A percentile compares a stretch with the other conserved stretches of the same genome.
phyloP scores from a whole-genome alignment of 1,140 invertebrate species.

The Camponotus pennsylvanicus region DNA sequence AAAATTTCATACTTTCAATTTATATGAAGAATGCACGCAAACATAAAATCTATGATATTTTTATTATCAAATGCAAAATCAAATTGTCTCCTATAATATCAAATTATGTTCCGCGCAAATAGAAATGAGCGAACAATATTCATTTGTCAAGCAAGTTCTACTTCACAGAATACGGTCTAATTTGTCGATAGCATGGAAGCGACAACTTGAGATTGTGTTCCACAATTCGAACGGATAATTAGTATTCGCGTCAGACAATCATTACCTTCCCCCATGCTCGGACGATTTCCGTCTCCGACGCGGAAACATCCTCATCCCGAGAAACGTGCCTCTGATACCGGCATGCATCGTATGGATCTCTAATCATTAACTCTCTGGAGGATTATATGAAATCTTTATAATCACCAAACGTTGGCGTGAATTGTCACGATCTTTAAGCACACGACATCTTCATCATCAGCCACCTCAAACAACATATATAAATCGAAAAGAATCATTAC shows the following conservation, averaged over 20 bases:
- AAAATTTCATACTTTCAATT: conserved; percentile 1
- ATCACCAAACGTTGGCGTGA: background rate
- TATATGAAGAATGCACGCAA: background rate
- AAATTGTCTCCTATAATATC: conserved; percentile 3
- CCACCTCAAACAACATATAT: background rate
- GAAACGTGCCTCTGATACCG: conserved; percentile 81
- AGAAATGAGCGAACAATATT: background rate
- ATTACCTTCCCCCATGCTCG: conserved; percentile 83
- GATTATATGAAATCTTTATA: background rate
- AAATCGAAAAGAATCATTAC: conserved; percentile 9
- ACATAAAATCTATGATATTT: background rate
- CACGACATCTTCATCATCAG: conserved; percentile 17
- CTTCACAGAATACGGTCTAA: background rate
- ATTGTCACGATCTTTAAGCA: background rate
- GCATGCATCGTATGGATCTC: conserved; percentile 77
- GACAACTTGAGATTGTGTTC: background rate
- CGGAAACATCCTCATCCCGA: conserved; percentile 68
- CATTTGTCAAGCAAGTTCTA: background rate
- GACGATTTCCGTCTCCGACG: conserved; percentile 59
- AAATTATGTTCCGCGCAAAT: background rate
- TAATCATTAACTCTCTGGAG: background rate
- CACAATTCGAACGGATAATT: conserved; percentile 13
- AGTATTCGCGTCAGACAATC: conserved; percentile 42
- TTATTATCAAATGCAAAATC: background rate
- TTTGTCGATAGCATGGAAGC: background rate